phyloP scores from a whole-genome alignment of 1,140 invertebrate species.

The Drosophila trapezifrons region DNA sequence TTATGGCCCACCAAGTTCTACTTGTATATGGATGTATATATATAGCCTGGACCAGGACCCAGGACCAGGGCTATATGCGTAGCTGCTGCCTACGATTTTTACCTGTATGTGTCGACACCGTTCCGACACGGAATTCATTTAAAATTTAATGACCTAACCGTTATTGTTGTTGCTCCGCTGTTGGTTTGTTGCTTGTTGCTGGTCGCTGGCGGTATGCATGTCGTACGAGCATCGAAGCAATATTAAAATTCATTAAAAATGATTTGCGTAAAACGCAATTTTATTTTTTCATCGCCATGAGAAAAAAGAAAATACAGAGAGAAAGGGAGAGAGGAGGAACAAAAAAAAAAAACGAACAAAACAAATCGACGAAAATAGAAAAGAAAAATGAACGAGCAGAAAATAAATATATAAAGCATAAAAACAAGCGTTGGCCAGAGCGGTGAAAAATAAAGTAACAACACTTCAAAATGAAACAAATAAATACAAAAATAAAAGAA shows the following conservation, averaged over 20 bases:
- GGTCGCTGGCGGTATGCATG: slow-evolving; percentile 29
- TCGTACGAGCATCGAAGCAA: slow-evolving; percentile 37
- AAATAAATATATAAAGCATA: slow-evolving; percentile 22
- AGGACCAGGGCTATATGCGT: not conserved
- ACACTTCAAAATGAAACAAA: slow-evolving; percentile 62
- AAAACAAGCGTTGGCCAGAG: slow-evolving; percentile 28
- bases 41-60: not conserved
- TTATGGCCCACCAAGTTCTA: slow-evolving; percentile 49
- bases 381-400: slow-evolving; percentile 9
- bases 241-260: slow-evolving; percentile 83
- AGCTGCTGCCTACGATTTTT: slow-evolving; percentile 63
- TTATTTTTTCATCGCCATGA: slow-evolving; percentile 69
- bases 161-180: slow-evolving; percentile 41
- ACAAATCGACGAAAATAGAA: slow-evolving; percentile 23
- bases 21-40: slow-evolving; percentile 17
- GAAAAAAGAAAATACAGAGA: slow-evolving; percentile 17
- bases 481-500: slow-evolving; percentile 5
- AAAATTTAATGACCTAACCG: slow-evolving; percentile 82
- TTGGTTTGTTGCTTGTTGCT: not conserved
- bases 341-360: slow-evolving; percentile 6
- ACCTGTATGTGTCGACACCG: slow-evolving; percentile 52
- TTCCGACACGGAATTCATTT: slow-evolving; percentile 72
- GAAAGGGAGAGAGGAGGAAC: slow-evolving; percentile 8
- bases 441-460: slow-evolving; percentile 52
- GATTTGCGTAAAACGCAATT: slow-evolving; percentile 83